phyloP scores from a whole-genome alignment of 2,113 vertebrate species.

The Scalopus aquaticus region DNA sequence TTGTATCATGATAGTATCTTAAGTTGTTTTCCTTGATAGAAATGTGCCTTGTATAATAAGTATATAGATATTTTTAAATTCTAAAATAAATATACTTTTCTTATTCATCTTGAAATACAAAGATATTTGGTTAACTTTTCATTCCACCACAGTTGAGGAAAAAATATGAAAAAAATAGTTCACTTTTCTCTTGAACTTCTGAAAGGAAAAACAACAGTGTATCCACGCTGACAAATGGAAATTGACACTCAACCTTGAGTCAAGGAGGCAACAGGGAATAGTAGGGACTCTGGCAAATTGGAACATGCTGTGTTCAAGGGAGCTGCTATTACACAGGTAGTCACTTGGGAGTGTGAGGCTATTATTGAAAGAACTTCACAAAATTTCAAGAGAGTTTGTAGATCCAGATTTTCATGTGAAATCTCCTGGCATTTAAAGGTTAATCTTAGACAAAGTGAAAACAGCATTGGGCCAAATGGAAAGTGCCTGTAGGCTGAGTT shows the following conservation, averaged over 20 bases:
- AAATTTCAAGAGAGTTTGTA: not conserved
- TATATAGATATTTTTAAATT: not conserved
- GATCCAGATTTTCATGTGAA: not conserved
- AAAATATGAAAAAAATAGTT: not conserved
- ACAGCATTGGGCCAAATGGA: not conserved
- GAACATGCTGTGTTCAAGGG: not conserved
- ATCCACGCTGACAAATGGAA: not conserved
- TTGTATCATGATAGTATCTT: no score
- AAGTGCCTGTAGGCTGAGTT: not conserved
- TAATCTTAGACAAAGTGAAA: not conserved
- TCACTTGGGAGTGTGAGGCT: not conserved
- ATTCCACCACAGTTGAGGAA: not conserved
- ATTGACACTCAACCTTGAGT: not conserved
- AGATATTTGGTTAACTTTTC: not conserved
- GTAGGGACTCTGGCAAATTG: not conserved
- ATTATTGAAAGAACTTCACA: not conserved
- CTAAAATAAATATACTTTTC: not conserved
- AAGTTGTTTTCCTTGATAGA: not conserved
- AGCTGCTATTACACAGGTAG: not conserved
- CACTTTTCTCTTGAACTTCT: not conserved
- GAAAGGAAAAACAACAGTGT: not conserved
- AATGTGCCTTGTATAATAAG: not conserved
- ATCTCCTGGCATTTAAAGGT: not conserved
- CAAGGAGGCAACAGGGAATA: not conserved
- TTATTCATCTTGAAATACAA: not conserved